Evolutionary conservation across 2,888 invertebrate genomes (phyloP), one percentile per base, ranked within the genome.

Genomic region (Apodemia mormo): DNA sequence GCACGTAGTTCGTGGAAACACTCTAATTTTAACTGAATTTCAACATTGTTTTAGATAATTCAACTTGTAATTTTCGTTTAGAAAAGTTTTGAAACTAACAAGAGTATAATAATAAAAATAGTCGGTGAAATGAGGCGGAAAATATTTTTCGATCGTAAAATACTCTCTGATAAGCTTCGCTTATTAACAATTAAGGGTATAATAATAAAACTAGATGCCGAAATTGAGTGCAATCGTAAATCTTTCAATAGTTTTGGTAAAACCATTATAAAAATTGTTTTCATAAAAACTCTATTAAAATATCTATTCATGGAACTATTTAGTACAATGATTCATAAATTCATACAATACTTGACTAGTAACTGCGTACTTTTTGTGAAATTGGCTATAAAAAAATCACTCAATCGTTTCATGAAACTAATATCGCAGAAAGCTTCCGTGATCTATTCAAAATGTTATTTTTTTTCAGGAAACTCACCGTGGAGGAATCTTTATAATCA

Each of bases 71-170:
- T 56, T 56, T 56, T 56, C 14, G 56, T 56, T 56, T 56, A 56
- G 56, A 56, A 56, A 56, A 56, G n/a, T 56, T 56, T 56, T 14
- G 14, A 56, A 56, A 56, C 56, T 56, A 56, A 56, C 56, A 56
- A 56, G 56, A 56, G 8, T 56, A 56, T 56, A 56, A 56, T 56
- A 56, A 56, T 56, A 14, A 56, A 56, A 56, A 56, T 56, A 56
- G 7, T 22, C 56, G 56, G 10, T 14, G 14, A 56, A 56, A 12
- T 12, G 56, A 14, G n/a, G 22, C 22, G 22, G 22, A 22, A 22
- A 22, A 22, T 22, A 22, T 22, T 22, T 22, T 22, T 22, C 22
- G 22, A 22, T 22, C 22, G 22, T 22, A 22, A 22, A 22, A 22
- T 22, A 22, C 22, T 22, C 22, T 22, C n/a, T 5, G 14, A 56